Base-by-base conservation (phyloP, 2,113 vertebrate species). In the Dromas ardeola region DNA sequence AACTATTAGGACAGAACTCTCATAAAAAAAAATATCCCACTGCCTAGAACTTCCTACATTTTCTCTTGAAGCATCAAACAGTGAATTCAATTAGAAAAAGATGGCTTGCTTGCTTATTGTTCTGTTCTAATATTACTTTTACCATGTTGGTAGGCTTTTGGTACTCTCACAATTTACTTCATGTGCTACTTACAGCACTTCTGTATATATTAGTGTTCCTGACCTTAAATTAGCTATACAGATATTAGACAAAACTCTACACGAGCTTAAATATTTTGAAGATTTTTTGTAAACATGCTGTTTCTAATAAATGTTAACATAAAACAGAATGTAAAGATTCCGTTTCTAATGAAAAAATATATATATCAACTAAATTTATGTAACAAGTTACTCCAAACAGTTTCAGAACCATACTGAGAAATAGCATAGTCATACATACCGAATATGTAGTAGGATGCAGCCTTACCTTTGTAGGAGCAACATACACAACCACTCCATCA, bases 401-500 rank as follows among this genome's bases (percentile, higher is more conserved):
- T 66, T 88, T 80, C 47, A 74, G 62, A 91, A 88, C 59, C 50
- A 45, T 20, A 30, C 15, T 26, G 36, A 45, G 42, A 76, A 80
- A 66, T 45, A 61, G 3, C 40, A 49, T 9, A 79, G 25, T 34
- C 23, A 58, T 20, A 52, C 17, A 47, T 20, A 71, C 14, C 67
- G 47, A 71, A 30, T 22, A 55, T 4, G 13, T 18, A 65, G 38
- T 15, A 45, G 36, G 38, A 79, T 73, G 43, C 10, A 90, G n/a
- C 8, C 23, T 49, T 95, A 98, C 98, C 97, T 98, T 98, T 79
- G 98, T 98, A 32, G 98, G 98, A 81, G 98, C 94, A 47, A 98
- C 95, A 49, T 98, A 98, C 13, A 98, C 97, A 22, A 98, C 93
- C 43, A 98, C 96, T 2, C 94, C 97, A 20, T 98, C 97, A 13